Conservation (phyloP, 2,888 invertebrate species). For the Diarsia rubi region DNA sequence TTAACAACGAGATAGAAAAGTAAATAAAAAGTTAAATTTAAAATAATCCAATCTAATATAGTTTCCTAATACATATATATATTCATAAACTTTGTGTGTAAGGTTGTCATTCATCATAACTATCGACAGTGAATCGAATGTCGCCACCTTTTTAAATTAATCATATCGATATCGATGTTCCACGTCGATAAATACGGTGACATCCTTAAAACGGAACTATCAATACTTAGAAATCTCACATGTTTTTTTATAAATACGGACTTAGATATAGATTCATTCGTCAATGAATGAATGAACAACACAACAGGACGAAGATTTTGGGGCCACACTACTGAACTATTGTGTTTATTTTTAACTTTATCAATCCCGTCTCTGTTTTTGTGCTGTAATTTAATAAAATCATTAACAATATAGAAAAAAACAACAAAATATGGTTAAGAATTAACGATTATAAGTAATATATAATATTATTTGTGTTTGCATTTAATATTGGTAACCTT, state of each 20-base stretch:
- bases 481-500: background rate
- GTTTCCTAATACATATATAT: slow-evolving; percentile 6
- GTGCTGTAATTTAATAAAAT: slow-evolving; percentile 2
- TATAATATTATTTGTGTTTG: background rate
- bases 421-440: background rate
- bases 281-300: slow-evolving; percentile 38
- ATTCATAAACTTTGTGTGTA: slow-evolving; percentile 7
- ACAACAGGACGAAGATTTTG: slow-evolving; percentile 46
- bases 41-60: slow-evolving; percentile 2
- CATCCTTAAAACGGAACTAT: slow-evolving; percentile 27
- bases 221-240: slow-evolving; percentile 58
- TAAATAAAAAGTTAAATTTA: background rate
- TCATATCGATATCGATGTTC: slow-evolving; percentile 21
- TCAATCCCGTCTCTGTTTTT: slow-evolving; percentile 20
- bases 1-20: slow-evolving; percentile 4
- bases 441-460: background rate
- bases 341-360: slow-evolving; percentile 1
- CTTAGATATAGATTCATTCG: slow-evolving; percentile 39
- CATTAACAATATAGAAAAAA: slow-evolving; percentile 3
- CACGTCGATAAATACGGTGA: slow-evolving; percentile 5
- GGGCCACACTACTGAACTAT: slow-evolving; percentile 50
- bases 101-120: slow-evolving; percentile 7
- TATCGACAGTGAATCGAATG: slow-evolving; percentile 25
- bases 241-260: slow-evolving; percentile 44
- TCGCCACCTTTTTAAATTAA: slow-evolving; percentile 26